phyloP scores from a whole-genome alignment of 2,113 vertebrate species.

The Heloderma charlesbogerti region DNA sequence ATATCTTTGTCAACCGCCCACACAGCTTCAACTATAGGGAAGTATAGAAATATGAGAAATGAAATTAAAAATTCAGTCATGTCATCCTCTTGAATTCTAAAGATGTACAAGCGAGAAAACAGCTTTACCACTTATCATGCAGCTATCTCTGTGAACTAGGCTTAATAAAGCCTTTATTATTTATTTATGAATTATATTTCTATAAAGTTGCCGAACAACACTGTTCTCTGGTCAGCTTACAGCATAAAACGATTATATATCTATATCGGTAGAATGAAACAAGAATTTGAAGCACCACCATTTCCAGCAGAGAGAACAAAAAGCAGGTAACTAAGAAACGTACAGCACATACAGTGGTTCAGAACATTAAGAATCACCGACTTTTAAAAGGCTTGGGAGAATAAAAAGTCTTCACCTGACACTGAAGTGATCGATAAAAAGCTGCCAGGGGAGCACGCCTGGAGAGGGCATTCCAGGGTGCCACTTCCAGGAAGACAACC shows the following conservation, averaged over 20 bases:
- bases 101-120: neutral
- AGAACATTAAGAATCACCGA: no score
- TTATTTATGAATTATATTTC: neutral
- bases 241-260: no score
- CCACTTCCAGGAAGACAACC: neutral
- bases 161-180: neutral
- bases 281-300: no score
- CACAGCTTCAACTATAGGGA: no score
- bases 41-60: no score
- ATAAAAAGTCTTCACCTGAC: neutral
- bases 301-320: no score
- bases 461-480: neutral
- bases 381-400: no score
- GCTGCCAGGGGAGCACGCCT: neutral
- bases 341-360: no score
- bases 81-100: neutral
- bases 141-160: neutral
- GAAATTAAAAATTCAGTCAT: neutral
- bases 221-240: neutral
- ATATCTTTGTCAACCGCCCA: no score
- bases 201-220: neutral
- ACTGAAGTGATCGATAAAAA: neutral
- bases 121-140: neutral
- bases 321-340: no score
- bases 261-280: no score